Evolutionary conservation across 2,797 vertebrate species (phyloP).

Genomic region (Philypnodon macrostomus): DNA sequence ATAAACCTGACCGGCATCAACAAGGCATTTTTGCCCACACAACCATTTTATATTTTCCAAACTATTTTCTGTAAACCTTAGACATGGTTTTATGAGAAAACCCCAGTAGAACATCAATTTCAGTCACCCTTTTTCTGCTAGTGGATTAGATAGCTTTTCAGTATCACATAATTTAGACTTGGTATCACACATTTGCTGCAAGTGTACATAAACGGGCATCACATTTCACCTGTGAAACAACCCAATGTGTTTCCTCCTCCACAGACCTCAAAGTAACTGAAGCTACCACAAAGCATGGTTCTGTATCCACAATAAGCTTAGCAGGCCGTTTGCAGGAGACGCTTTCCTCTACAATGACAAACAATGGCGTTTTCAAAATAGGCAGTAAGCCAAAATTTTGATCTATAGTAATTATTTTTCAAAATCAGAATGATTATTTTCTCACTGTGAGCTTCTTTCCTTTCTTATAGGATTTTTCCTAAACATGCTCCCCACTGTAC

Average conservation of each 20-base stretch:
- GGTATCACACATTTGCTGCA: constrained; percentile 40
- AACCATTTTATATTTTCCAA: too few species aligned
- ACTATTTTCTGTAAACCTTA: too few species aligned
- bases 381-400: too few species aligned
- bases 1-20: too few species aligned
- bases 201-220: constrained; percentile 14
- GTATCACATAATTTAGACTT: too few species aligned
- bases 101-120: too few species aligned
- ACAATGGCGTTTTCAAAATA: not conserved
- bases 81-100: too few species aligned
- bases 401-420: not conserved
- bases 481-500: too few species aligned
- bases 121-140: too few species aligned
- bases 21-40: too few species aligned
- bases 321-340: not conserved
- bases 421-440: not conserved
- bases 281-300: constrained; percentile 12
- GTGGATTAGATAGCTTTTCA: too few species aligned
- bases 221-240: constrained; percentile 34
- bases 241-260: constrained; percentile 23
- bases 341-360: not conserved
- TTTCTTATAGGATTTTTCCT: not conserved
- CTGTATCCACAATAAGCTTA: constrained; percentile 18
- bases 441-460: not conserved
- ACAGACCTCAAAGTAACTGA: constrained; percentile 21